Conservation (phyloP, 2,888 invertebrate species). For the Thereva unica region DNA sequence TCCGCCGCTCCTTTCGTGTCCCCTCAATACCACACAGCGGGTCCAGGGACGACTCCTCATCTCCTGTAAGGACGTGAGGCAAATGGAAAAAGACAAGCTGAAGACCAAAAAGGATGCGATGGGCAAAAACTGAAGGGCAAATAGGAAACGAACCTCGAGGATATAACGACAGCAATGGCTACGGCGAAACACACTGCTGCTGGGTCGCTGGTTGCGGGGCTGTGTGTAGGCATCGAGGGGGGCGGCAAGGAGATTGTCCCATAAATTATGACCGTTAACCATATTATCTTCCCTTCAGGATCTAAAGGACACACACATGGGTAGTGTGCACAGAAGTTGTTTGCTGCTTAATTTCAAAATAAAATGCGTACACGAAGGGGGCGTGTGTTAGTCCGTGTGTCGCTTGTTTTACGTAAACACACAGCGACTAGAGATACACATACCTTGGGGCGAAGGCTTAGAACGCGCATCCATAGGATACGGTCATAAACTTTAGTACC, state of each 20-base stretch:
- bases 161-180: conserved; percentile 6
- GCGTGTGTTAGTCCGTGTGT: conserved; percentile 20
- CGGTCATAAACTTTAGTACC: conserved; percentile 21
- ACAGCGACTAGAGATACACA: not conserved
- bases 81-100: conserved; percentile 8
- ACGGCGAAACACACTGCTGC: not conserved
- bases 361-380: conserved; percentile 34
- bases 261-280: conserved; percentile 40
- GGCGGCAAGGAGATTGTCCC: conserved; percentile 22
- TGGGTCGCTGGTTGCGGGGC: not conserved
- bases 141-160: conserved; percentile 4
- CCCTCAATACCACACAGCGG: not conserved
- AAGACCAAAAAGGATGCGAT: not conserved
- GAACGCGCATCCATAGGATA: conserved; percentile 6
- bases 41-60: conserved; percentile 3
- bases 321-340: conserved; percentile 33
- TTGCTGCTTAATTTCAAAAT: conserved; percentile 34
- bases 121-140: conserved; percentile 9
- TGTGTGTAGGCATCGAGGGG: not conserved
- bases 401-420: conserved; percentile 30
- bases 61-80: conserved; percentile 4
- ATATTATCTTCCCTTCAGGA: conserved; percentile 37
- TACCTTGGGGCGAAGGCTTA: not conserved
- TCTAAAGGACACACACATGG: conserved; percentile 33
- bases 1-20: conserved; percentile 8